Base-by-base conservation (phyloP, 2,888 invertebrate genomes). In the Pyrocoelia pectoralis region DNA sequence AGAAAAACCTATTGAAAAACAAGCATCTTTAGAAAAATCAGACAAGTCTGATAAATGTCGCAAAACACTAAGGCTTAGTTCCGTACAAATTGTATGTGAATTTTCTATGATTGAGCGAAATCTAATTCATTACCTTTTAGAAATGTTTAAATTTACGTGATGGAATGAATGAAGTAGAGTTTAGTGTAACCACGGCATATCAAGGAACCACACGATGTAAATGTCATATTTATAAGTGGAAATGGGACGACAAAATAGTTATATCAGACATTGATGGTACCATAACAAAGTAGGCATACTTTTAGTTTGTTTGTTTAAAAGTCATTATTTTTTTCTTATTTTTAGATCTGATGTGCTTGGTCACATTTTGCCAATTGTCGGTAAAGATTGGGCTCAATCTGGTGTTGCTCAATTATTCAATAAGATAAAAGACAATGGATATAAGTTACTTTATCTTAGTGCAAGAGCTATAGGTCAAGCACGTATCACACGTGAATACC, bases 251-350 rank as follows among this genome's bases (percentile, higher is more conserved):
- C 81, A 96, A 96, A 83, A 91, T 99, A 70, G 97, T 99, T 67
- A 96, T 99, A 73, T 98, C 98, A 0, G 99, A 99, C 81, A 98
- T 99, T 78, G 99, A 99, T 83, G 99, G 99, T 24, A 99, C 99
- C 18, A 99, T 99, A 72, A 99, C 99, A 57, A 98, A 95, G 89
- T 93, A 77, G 79, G 82, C 76, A 15, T 19, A 19, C n/a, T 29
- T 41, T 24, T 24, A 40, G 10, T 61, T 38, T 56, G 13, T 24
- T 28, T 28, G 15, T 54, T 40, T 49, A 60, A 15, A 51, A 24
- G 24, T n/a, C n/a, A n/a, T n/a, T n/a, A n/a, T n/a, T n/a, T n/a
- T n/a, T n/a, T n/a, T n/a, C n/a, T 97, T 3, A 24, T 6, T 24
- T 72, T 56, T 70, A 92, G 92, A 79, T 98, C 98, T 0, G 99